Evolutionary conservation across 1,140 invertebrate species (phyloP), one percentile per base, ranked within the genome.

Genomic region (Ceratina calcarata): DNA sequence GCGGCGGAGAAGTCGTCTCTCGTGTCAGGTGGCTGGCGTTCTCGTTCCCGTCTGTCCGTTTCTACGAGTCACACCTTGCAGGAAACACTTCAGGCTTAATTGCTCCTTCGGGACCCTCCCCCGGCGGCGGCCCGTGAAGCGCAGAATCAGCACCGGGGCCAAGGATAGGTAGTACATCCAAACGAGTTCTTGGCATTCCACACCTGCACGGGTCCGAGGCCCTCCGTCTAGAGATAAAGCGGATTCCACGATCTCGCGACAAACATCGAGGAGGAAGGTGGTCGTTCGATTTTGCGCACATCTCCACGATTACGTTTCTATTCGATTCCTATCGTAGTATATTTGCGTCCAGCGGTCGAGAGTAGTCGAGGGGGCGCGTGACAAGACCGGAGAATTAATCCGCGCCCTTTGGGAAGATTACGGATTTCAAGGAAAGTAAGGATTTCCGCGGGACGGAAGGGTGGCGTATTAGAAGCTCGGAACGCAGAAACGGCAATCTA

Each of bases 1-100:
- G 37, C 78, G 82, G 79, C 37, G 37, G 71, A 80, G 86, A 77
- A 88, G 86, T 88, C 88, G 87, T 87, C 88, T 86, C 75, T 66
- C 83, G 89, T 88, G 90, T 91, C 91, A 91, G 91, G 87, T 92
- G 90, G 91, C 85, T 83, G 83, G 89, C 90, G 89, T 91, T 91
- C 88, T 87, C 86, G 81, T 89, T 91, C 86, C 84, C 84, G 85
- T 88, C 84, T 79, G 83, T 86, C 85, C 77, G 76, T 86, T 87
- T 86, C 88, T 89, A 88, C 88, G 84, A 90, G 90, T 92, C 91
- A 91, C 90, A 92, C 91, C 90, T 92, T 92, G 89, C 91, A 92
- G 91, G 90, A 92, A 92, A 91, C 89, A 91, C 90, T 92, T 86
- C 55, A 87, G 82, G 87, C 88, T 90, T 91, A 91, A 92, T 92